These are phyloP conservation scores for Eilema sororculum DNA, from an alignment of 2,888 invertebrate species.

Conservation along the genomic window DNA sequence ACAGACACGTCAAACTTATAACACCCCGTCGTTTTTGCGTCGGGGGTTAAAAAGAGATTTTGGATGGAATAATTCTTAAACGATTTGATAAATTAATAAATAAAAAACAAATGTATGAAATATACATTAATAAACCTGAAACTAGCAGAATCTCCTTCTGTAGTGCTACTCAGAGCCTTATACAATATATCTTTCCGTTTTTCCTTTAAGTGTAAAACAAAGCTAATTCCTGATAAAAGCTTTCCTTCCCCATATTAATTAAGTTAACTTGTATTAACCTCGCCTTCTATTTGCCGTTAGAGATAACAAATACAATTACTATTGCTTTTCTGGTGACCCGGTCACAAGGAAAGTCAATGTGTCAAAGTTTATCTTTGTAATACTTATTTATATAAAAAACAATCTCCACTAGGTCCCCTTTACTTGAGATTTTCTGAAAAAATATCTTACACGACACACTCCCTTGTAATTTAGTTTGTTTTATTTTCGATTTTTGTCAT, in stretches of 20 bases:
- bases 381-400: background rate
- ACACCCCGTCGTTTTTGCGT: too few species aligned
- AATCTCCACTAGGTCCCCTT: background rate
- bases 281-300: slow-evolving; percentile 15
- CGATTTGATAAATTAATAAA: too few species aligned
- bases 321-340: slow-evolving; percentile 2
- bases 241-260: slow-evolving; percentile 29
- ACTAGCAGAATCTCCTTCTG: background rate
- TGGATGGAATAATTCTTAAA: too few species aligned
- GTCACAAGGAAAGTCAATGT: background rate
- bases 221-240: slow-evolving; percentile 49
- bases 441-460: too few species aligned
- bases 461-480: too few species aligned
- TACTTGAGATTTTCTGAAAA: background rate
- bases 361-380: background rate
- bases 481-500: too few species aligned
- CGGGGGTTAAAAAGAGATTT: too few species aligned
- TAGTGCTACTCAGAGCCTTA: background rate
- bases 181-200: background rate
- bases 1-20: too few species aligned
- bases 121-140: background rate
- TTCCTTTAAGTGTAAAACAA: slow-evolving; percentile 19
- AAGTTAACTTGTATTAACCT: slow-evolving; percentile 29
- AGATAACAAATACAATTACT: slow-evolving; percentile 16
- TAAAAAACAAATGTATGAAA: too few species aligned